A percentile compares a stretch with the other conserved stretches of the same genome.
Evolutionary conservation across 1,140 invertebrate genomes (phyloP).

Genomic region (Hyposmocoma kahamanoa): DNA sequence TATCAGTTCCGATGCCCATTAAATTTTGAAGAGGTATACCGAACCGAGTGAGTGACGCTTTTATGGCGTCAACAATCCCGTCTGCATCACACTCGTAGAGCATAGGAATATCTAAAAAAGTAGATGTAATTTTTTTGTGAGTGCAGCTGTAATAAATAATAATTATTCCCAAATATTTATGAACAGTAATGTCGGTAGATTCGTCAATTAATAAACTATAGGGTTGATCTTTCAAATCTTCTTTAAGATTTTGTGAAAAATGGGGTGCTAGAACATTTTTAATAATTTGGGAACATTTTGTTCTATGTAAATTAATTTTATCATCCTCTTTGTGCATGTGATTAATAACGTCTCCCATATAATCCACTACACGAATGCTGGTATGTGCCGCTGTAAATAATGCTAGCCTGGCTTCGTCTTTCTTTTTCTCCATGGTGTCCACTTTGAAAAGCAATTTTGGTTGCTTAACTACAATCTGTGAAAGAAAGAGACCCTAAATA

Average conservation of each 20-base stretch:
- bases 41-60: conserved; percentile 12
- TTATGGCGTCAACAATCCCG: conserved; percentile 11
- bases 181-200: conserved; percentile 11
- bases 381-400: conserved; percentile 7
- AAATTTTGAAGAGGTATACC: conserved; percentile 24
- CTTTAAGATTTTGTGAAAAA: conserved; percentile 9
- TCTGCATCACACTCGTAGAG: conserved; percentile 14
- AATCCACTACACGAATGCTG: conserved; percentile 7
- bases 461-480: conserved; percentile 6
- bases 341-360: conserved; percentile 10
- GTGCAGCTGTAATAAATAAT: conserved; percentile 39
- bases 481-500: not conserved
- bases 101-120: conserved; percentile 25
- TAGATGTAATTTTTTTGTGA: conserved; percentile 21
- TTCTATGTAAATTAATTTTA: conserved; percentile 10
- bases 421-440: conserved; percentile 1
- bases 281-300: conserved; percentile 8
- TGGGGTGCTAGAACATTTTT: conserved; percentile 14
- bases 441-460: conserved; percentile 1
- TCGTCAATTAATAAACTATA: conserved; percentile 14
- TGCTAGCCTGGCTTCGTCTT: conserved; percentile 4
- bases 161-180: conserved; percentile 21
- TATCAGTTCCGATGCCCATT: conserved; percentile 47
- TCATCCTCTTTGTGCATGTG: conserved; percentile 7
- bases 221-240: conserved; percentile 13